phyloP scores from a whole-genome alignment of 2,888 invertebrate species.

The Coecobrya sp. region DNA sequence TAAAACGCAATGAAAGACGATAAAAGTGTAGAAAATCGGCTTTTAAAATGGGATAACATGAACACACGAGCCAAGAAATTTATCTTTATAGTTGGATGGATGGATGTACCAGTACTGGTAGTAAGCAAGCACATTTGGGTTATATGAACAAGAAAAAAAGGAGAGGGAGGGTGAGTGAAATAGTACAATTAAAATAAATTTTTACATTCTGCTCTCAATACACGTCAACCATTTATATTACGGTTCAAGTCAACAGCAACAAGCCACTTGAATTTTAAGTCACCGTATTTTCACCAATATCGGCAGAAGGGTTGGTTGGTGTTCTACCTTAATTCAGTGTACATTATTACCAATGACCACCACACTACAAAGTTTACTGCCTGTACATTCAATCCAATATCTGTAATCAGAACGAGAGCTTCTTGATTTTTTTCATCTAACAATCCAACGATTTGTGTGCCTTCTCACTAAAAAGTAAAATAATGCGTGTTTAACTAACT shows the following conservation, averaged over 20 bases:
- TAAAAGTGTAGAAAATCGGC: constrained; percentile 70
- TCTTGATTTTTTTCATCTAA: background rate
- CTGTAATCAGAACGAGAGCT: constrained; percentile 56
- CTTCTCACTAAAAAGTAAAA: background rate
- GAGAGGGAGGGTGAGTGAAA: constrained; percentile 50
- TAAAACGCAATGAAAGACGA: constrained; percentile 59
- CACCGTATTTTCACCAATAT: background rate
- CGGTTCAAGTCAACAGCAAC: constrained; percentile 57
- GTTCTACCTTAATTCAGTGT: background rate
- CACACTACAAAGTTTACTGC: background rate
- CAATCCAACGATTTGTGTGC: constrained; percentile 11
- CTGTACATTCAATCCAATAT: constrained; percentile 9
- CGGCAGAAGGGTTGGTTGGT: background rate
- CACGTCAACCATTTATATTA: constrained; percentile 72
- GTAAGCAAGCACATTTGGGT: background rate
- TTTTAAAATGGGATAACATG: constrained; percentile 73
- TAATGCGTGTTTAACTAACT: constrained; percentile 59
- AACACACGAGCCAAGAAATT: constrained; percentile 61
- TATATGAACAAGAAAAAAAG: background rate
- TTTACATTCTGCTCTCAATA: constrained; percentile 81
- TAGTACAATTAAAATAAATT: constrained; percentile 80
- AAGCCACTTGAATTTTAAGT: constrained; percentile 76
- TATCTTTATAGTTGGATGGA: constrained; percentile 56
- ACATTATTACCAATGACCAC: background rate
- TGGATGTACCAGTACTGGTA: background rate